Base-by-base conservation (phyloP, 2,888 invertebrate species). In the Rhamphomyia laevipes region DNA sequence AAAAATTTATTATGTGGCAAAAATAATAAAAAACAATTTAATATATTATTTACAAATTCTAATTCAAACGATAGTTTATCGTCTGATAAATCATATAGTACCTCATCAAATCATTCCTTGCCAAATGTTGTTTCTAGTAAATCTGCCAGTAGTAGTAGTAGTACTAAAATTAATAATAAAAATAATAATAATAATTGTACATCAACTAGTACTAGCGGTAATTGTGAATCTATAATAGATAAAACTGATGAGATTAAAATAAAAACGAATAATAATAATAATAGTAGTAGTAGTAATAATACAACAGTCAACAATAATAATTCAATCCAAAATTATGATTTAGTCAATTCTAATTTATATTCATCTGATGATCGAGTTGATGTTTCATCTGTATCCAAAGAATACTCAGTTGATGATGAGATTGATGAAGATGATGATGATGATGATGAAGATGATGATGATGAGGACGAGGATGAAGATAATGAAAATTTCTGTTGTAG, bases 61-160 rank as follows among this genome's bases (percentile, higher is more conserved):
- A 67, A 65, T 57, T 66, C 69, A 47, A 68, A 67, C 56, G 68
- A 70, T 50, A 66, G 65, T 51, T 51, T 62, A 16, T 57, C 56
- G 33, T 59, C 57, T 13, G 58, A 58, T 41, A 57, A 57, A 48
- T 56, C 57, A 44, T 57, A 52, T 48, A 56, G 55, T 55, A 55
- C 57, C 50, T 57, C 58, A 48, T 57, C 59, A 30, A 55, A 50
- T 55, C 58, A 57, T 58, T 58, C 49, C 57, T 55, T 53, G 52
- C 53, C 54, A 49, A 51, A 51, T 37, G 48, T n/a, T n/a, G n/a
- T 53, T 52, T 52, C 50, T 47, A 48, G 40, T 21, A 60, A 55
- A 43, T 30, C 18, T 33, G n/a, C 16, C 33, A 51, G 31, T 43
- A 27, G 41, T 27, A n/a, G 42, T 40, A 47, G 18, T 46, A 49